Evolutionary conservation across 2,113 vertebrate species (phyloP).

Genomic region (Lampris megalopsis): DNA sequence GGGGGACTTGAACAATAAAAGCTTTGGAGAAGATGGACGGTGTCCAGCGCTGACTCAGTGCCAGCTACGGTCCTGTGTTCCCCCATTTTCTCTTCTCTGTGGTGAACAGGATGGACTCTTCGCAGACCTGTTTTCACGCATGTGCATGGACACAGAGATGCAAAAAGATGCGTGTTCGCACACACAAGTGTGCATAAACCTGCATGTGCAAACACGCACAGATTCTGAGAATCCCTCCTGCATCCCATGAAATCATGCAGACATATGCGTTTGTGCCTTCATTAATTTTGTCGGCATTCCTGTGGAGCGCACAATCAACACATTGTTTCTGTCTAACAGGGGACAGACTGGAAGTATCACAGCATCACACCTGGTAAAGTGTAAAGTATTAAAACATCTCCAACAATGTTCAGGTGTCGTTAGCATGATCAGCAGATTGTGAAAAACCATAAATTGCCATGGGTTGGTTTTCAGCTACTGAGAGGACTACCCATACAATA

Average conservation of each 20-base stretch:
- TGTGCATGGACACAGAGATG: not conserved
- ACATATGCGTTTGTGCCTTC: too few relatives aligned
- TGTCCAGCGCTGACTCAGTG: conserved; percentile 5
- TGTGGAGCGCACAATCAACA: not conserved
- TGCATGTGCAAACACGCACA: not conserved
- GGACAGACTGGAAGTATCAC: not conserved
- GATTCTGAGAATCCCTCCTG: too few relatives aligned
- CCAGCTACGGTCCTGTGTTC: not conserved
- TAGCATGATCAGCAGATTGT: too few relatives aligned
- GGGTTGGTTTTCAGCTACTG: too few relatives aligned
- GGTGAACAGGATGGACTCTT: not conserved
- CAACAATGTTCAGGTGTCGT: not conserved
- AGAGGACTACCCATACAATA: too few relatives aligned
- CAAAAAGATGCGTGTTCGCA: not conserved
- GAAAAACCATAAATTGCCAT: too few relatives aligned
- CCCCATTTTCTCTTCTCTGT: not conserved
- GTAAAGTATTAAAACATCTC: not conserved
- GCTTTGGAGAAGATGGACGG: not conserved
- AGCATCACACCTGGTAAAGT: not conserved
- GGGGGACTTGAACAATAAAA: conserved; percentile 5
- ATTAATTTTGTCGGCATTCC: not conserved
- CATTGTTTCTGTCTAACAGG: not conserved
- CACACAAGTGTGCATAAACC: not conserved
- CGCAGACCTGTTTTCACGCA: not conserved
- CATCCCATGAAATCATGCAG: too few relatives aligned